phyloP scores from a whole-genome alignment of 2,888 invertebrate genomes.

The Tachina lurida region DNA sequence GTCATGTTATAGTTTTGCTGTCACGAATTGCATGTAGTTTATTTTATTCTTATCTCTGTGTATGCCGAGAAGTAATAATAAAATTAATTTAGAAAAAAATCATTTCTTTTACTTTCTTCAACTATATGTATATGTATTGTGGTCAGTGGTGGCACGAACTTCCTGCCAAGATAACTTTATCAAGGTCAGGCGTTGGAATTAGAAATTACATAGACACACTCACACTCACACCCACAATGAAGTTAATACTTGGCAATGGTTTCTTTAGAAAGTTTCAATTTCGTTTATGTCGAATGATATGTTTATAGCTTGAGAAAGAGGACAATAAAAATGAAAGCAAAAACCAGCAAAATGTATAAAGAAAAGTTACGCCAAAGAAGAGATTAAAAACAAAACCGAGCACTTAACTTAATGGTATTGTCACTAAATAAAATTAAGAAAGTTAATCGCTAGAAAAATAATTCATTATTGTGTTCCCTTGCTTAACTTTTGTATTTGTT shows the following conservation, averaged over 20 bases:
- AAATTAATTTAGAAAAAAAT: no score
- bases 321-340: neutral
- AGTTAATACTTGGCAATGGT: neutral
- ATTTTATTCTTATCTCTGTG: no score
- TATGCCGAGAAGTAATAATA: no score
- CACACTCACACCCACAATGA: neutral
- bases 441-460: constrained; percentile 30
- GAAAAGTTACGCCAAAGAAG: neutral
- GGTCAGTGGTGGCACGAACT: neutral
- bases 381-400: neutral
- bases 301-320: constrained; percentile 31
- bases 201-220: neutral
- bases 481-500: no score
- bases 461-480: neutral
- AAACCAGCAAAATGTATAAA: neutral
- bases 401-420: constrained; percentile 24
- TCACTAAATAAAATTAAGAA: constrained; percentile 46
- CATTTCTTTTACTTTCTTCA: no score
- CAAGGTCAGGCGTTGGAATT: neutral
- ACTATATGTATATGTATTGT: neutral
- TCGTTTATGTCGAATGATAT: constrained; percentile 34
- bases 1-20: neutral
- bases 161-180: neutral
- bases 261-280: constrained; percentile 31
- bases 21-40: no score